phyloP scores from a whole-genome alignment of 1,140 invertebrate species.

The Zaprionus africanus region DNA sequence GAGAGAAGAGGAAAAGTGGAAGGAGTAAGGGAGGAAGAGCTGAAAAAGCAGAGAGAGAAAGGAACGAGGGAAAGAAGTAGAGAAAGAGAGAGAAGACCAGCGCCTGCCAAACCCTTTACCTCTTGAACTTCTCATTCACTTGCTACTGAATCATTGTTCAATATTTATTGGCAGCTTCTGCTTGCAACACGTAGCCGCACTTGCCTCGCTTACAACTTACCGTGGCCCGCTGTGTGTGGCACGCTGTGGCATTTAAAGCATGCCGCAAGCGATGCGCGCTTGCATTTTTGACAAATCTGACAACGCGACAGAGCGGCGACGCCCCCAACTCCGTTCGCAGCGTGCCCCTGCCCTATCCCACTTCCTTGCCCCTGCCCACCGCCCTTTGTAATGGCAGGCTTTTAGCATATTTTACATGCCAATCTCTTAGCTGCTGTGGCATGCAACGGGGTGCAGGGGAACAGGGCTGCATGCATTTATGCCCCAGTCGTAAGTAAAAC shows the following conservation, averaged over 20 bases:
- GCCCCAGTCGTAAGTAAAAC: slow-evolving; percentile 76
- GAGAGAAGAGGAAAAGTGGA: too few species aligned
- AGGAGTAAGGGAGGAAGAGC: too few species aligned
- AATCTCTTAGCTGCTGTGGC: slow-evolving; percentile 59
- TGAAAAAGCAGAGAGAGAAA: too few species aligned
- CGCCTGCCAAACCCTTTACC: background rate
- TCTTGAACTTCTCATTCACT: background rate
- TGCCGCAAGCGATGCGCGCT: slow-evolving; percentile 17
- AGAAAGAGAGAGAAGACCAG: background rate
- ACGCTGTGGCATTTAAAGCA: slow-evolving; percentile 40
- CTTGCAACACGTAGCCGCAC: slow-evolving; percentile 23
- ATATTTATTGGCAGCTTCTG: slow-evolving; percentile 8
- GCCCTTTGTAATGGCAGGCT: slow-evolving; percentile 66
- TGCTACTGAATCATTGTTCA: slow-evolving; percentile 1
- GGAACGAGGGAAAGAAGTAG: background rate
- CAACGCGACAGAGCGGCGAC: slow-evolving; percentile 72
- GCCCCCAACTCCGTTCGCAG: slow-evolving; percentile 17
- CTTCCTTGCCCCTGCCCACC: background rate
- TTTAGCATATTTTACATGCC: slow-evolving; percentile 81
- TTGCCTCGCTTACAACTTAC: too few species aligned
- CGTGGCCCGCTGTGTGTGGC: slow-evolving; percentile 12
- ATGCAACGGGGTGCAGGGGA: slow-evolving; percentile 3
- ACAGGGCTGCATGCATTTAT: slow-evolving; percentile 68
- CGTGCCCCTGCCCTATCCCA: background rate
- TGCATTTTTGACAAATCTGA: slow-evolving; percentile 71